Base-by-base conservation (phyloP, 2,113 vertebrate species). In the Orycteropus afer region DNA sequence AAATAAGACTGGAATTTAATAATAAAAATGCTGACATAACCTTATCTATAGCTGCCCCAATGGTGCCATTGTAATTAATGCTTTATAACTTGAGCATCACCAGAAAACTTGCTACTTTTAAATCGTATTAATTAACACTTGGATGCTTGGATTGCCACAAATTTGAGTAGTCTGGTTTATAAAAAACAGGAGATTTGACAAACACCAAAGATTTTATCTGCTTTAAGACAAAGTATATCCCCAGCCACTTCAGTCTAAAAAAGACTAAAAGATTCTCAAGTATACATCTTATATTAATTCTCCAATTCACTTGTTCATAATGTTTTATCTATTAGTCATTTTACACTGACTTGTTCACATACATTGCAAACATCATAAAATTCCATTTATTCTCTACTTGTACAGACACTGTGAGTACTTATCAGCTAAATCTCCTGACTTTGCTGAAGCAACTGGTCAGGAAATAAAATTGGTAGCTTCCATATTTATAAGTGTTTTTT, bases 21-120 rank as follows among this genome's bases (percentile, higher is more conserved):
- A 96, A 97, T 32, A 97, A 97, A 98, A 98, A 97, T 97, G 96
- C 97, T 98, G 97, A 98, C 86, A 97, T 4, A 81, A 96, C 59
- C 81, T 95, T 97, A 97, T 92, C 97, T 97, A 85, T 92, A 93
- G 86, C 90, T 98, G 85, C 86, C 73, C 94, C 97, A 98, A 97
- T 61, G 77, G 85, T 95, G 37, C 34, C 5, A 9, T 96, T 96
- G 90, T 97, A 98, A 98, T 98, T 98, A 97, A 97, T 96, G 96
- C 84, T 98, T 97, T 96, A 95, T 77, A 97, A 97, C 88, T 97
- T 96, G 32, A 97, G 90, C 65, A 94, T 81, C 93, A 97, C 53
- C 88, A 96, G 91, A 92, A 97, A 98, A 97, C 78, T 95, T 97
- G 86, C 80, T 96, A 94, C 69, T 96, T 98, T 98, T 97, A 97